Conservation (phyloP, 2,888 invertebrate species). For the Syrphus vitripennis region DNA sequence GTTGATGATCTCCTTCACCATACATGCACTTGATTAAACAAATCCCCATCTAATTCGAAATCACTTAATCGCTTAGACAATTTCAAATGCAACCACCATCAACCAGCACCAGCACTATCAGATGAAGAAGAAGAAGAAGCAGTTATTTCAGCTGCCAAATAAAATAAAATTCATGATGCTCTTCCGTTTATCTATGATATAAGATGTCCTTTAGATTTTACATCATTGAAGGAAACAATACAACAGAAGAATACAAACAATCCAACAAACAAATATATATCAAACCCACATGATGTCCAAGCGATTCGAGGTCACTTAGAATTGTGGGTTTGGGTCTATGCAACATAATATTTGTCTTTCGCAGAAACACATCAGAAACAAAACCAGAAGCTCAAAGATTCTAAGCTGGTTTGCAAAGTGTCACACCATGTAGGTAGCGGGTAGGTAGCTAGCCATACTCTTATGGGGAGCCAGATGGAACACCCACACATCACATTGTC, state of each 20-base stretch:
- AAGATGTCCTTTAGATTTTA: background rate
- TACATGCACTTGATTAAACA: conserved; percentile 51
- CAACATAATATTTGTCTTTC: conserved; percentile 13
- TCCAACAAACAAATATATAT: background rate
- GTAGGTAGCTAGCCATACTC: background rate
- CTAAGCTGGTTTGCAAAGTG: conserved; percentile 9
- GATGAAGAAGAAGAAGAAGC: background rate
- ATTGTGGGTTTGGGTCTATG: background rate
- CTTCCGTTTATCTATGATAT: background rate
- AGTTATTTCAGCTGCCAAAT: conserved; percentile 37
- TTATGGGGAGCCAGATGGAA: background rate
- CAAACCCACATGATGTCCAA: conserved; percentile 22
- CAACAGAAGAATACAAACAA: background rate
- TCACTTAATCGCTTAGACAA: conserved; percentile 34
- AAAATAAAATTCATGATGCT: conserved; percentile 25
- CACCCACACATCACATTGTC: background rate
- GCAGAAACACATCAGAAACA: background rate
- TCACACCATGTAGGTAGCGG: background rate
- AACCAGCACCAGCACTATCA: background rate
- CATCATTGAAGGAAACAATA: background rate
- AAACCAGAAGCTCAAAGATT: conserved; percentile 16
- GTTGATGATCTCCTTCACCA: background rate
- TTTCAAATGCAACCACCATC: conserved; percentile 20
- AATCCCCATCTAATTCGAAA: conserved; percentile 51
- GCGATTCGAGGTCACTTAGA: conserved; percentile 1